Base-by-base conservation (phyloP, 2,113 vertebrate species). In the Alexandromys fortis region DNA sequence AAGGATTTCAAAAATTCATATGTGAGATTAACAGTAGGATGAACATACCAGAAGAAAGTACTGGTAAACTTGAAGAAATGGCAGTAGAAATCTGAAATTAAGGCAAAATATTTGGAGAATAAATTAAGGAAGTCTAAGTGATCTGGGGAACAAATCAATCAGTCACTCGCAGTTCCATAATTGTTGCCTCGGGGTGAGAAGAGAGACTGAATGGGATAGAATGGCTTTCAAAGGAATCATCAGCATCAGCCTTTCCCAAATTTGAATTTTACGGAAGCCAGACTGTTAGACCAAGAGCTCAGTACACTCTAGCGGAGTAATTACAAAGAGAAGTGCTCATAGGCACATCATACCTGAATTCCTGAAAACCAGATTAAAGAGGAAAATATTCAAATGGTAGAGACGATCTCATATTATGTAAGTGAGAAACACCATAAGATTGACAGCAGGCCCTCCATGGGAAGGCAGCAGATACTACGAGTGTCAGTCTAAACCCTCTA, bases 261-360 rank as follows among this genome's bases (percentile, higher is more conserved):
- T 94, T 65, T 75, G 33, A 78, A n/a, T 72, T 91, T 94, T 95
- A 38, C 33, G 47, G 45, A 95, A 95, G 28, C 3, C 17, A 77
- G 70, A 75, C 12, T 14, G 67, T 83, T 79, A 45, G 7, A 58
- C 38, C 24, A 85, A 91, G 75, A 94, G 1, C 33, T 88, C 13
- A 22, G n/a, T 90, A 35, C 91, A 79, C 55, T 7, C 4, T 10
- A 65, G 24, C 35, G 45, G 14, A 95, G 61, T 61, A 91, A 96
- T 75, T 67, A 70, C 49, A 85, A 85, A 85, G 42, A 89, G 89
- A 95, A 94, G 21, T 55, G 68, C 3, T 65, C 26, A 24, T 42
- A 63, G 21, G 12, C 10, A 73, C 5, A 77, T 47, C 45, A 52
- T 77, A 49, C 0, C 24, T 52, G 65, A 90, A 75, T 79, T 95